phyloP scores from a whole-genome alignment of 2,888 invertebrate species.

The Polydrusus cervinus region DNA sequence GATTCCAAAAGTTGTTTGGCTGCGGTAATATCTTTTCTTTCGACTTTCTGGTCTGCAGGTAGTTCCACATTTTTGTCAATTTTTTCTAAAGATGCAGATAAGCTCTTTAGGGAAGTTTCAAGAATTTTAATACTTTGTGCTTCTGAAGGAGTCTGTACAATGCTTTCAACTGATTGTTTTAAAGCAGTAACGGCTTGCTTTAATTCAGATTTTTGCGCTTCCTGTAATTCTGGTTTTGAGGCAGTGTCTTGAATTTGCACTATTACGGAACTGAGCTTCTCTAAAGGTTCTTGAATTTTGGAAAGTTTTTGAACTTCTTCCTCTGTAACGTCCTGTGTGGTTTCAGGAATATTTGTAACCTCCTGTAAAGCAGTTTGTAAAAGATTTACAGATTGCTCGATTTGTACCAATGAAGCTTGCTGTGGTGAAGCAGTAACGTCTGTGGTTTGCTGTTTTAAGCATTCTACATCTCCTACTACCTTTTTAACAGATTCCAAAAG shows the following conservation, averaged over 20 bases:
- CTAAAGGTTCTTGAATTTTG: not conserved
- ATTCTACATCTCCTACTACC: no score
- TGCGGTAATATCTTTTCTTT: slow-evolving; percentile 23
- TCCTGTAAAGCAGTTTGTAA: no score
- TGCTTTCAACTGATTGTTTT: slow-evolving; percentile 44
- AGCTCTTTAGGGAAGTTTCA: slow-evolving; percentile 40
- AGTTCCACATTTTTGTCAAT: slow-evolving; percentile 1
- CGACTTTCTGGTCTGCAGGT: not conserved
- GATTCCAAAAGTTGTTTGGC: slow-evolving; percentile 36
- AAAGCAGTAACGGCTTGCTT: slow-evolving; percentile 47
- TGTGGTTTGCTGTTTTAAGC: no score
- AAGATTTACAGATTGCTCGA: no score
- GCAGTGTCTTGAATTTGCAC: slow-evolving; percentile 28
- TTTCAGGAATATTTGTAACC: no score
- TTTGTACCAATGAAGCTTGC: no score
- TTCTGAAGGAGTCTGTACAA: slow-evolving; percentile 40
- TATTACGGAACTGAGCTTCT: slow-evolving; percentile 41
- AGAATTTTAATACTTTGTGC: slow-evolving; percentile 41
- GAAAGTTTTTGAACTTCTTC: no score
- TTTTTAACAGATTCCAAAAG: no score
- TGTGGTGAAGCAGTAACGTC: no score
- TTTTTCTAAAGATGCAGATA: slow-evolving; percentile 34
- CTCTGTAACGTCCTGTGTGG: no score
- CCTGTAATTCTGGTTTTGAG: slow-evolving; percentile 46
- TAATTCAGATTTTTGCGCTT: slow-evolving; percentile 52